Evolutionary conservation across 2,113 vertebrate genomes (phyloP), one percentile per base, ranked within the genome.

Genomic region (Sinocyclocheilus anshuiensis): DNA sequence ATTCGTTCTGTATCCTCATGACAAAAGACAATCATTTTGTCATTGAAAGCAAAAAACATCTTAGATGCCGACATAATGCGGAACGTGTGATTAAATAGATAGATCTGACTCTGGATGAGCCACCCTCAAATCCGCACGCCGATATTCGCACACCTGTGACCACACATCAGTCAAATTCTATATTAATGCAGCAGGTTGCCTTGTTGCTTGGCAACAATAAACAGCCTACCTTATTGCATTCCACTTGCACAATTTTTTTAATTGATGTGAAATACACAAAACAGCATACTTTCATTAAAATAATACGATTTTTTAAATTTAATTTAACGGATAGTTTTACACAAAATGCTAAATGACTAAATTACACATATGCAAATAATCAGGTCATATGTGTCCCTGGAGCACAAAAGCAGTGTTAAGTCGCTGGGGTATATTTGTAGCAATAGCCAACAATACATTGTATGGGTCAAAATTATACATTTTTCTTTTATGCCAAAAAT

Each of bases 191-290:
- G 1, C 15, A 50, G 6, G 13, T 26, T 16, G 13, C 45, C 9
- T 45, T 26, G 74, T 77, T 53, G 45, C 74, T n/a, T 26, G 74
- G 74, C 74, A 53, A 77, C 74, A n/a, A 24, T 26, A 77, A 77
- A 77, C 74, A 77, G 45, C 74, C 45, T 50, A 13, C 13, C 4
- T 50, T 24, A 0, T 42, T 42, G 22, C 22, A 26, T 77, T 48
- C n/a, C 74, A 77, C 74, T 45, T 77, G 74, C 74, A 50, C n/a
- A 55, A 9, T 8, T 16, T 50, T 50, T 42, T 50, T 76, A 50
- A 76, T 26, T 45, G n/a, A 76, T 76, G 74, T 42, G n/a, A 9
- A 42, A 22, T 20, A n/a, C 4, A 33, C 65, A 33, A 33, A 67
- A 67, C 45, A 48, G 45, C 45, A 45, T 11, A 45, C 2, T 45